Percentiles rank a stretch among this genome's conserved stretches.
phyloP scores from a whole-genome alignment of 53 echinoderm and acorn worm species.

The Holothuria leucospilota region DNA sequence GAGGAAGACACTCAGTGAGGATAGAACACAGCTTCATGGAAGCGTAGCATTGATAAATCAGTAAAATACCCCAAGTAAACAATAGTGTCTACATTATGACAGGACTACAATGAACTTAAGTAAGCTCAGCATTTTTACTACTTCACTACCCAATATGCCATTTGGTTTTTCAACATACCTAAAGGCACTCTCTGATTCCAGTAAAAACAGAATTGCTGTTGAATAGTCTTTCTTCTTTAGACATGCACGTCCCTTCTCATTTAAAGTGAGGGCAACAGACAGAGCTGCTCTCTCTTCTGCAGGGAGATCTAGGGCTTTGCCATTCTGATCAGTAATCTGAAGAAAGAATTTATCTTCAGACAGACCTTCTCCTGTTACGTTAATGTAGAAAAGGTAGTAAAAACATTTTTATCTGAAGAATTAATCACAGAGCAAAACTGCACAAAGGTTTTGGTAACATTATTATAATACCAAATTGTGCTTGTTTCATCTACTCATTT shows the following conservation, averaged over 20 bases:
- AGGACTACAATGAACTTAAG: too few species aligned
- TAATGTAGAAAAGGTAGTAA: background rate
- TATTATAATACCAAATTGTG: too few species aligned
- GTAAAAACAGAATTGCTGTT: constrained; percentile 81
- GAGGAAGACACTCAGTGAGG: too few species aligned
- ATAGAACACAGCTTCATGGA: too few species aligned
- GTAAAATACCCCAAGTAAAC: too few species aligned
- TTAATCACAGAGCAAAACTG: too few species aligned
- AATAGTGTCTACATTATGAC: too few species aligned
- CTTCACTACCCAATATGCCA: too few species aligned
- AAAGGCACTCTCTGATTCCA: constrained; percentile 92
- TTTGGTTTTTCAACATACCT: constrained; percentile 56
- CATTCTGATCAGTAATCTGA: constrained; percentile 94
- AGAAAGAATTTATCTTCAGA: constrained; percentile 75
- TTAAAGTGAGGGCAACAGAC: constrained; percentile 91
- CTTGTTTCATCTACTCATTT: too few species aligned
- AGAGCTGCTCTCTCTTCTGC: constrained; percentile 83
- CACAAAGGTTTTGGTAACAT: too few species aligned
- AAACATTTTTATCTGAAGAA: background rate
- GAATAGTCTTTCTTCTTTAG: constrained; percentile 89
- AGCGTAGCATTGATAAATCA: too few species aligned
- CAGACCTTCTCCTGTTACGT: constrained; percentile 26
- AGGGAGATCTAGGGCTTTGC: constrained; percentile 77
- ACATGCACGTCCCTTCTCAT: constrained; percentile 93
- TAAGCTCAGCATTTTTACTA: too few species aligned